Evolutionary conservation across 2,797 vertebrate genomes (phyloP).

Genomic region (Sebastes minor): DNA sequence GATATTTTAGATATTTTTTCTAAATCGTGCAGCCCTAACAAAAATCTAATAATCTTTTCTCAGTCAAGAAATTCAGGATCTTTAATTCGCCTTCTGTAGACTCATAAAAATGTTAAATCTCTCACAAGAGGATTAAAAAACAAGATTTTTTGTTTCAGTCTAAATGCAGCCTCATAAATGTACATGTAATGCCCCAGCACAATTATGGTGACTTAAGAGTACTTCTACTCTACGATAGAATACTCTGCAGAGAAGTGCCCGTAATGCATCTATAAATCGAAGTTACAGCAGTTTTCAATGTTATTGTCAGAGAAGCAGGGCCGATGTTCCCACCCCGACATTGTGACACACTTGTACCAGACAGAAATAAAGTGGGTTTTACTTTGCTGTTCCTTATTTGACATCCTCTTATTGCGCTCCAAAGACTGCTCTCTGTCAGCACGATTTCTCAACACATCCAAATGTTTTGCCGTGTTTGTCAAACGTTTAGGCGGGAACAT

Average conservation of each 20-base stretch:
- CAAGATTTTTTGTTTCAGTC: not conserved
- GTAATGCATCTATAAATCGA: not conserved
- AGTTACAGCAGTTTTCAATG: not conserved
- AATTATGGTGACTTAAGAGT: not conserved
- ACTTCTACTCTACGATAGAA: not conserved
- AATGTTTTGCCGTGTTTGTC: slow-evolving; percentile 29
- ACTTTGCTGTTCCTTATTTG: slow-evolving; percentile 79
- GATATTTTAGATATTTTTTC: too few relatives aligned
- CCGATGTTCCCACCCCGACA: slow-evolving; percentile 42
- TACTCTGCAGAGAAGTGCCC: not conserved
- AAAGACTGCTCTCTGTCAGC: slow-evolving; percentile 64
- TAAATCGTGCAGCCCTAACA: too few relatives aligned
- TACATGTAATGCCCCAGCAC: not conserved
- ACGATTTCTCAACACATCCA: slow-evolving; percentile 63
- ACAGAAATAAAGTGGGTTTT: slow-evolving; percentile 73
- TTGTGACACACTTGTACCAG: slow-evolving; percentile 75
- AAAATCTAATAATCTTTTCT: not conserved
- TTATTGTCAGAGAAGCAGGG: slow-evolving; percentile 27
- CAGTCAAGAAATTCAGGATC: not conserved
- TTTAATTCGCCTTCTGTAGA: not conserved
- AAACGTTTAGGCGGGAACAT: slow-evolving; percentile 19
- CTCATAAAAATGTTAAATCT: not conserved
- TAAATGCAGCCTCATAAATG: not conserved
- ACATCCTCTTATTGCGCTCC: slow-evolving; percentile 79
- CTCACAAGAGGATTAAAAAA: not conserved